Evolutionary conservation across 2,797 vertebrate species (phyloP), one percentile per base, ranked within the genome.

Genomic region (Gymnopithys bicolor): DNA sequence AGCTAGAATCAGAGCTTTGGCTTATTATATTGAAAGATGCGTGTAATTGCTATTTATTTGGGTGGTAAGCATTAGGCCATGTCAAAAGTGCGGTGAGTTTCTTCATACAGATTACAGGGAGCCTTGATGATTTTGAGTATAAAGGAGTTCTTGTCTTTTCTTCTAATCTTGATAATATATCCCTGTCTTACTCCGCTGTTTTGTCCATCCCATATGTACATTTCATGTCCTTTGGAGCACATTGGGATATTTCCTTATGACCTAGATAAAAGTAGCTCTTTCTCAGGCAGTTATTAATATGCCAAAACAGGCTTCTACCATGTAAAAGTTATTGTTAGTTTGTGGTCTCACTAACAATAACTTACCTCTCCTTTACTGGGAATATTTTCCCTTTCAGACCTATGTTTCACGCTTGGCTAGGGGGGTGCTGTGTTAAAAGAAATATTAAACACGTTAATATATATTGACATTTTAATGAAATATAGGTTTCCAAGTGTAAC

Each of bases 211-310:
- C 59, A 30, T 48, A 18, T 0, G 1, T 28, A 70, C 13, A 25
- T 86, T 91, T 69, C n/a, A 39, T n/a, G 32, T 69, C 46, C 69
- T 78, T 64, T 90, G 55, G 62, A 90, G 69, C 67, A 60, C 21
- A 19, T 67, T 93, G 45, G 89, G 71, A 77, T 94, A 87, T 75
- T 83, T 97, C 85, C 82, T 94, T 94, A 53, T 66, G 67, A 95
- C 95, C 90, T 92, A 95, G 88, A 95, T 96, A 94, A 95, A 97
- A 95, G 81, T 81, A 77, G 12, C 33, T 95, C 39, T 94, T 92
- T 94, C 86, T 95, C 41, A 27, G 70, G 56, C 84, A 58, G 95
- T 95, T 90, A 62, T 96, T 96, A 85, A 41, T 90, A 87, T 96
- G 90, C 93, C 85, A 95, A 91, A 96, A 95, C 84, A 90, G 87